phyloP scores from a whole-genome alignment of 2,113 vertebrate species.

The Prunella fulvescens region DNA sequence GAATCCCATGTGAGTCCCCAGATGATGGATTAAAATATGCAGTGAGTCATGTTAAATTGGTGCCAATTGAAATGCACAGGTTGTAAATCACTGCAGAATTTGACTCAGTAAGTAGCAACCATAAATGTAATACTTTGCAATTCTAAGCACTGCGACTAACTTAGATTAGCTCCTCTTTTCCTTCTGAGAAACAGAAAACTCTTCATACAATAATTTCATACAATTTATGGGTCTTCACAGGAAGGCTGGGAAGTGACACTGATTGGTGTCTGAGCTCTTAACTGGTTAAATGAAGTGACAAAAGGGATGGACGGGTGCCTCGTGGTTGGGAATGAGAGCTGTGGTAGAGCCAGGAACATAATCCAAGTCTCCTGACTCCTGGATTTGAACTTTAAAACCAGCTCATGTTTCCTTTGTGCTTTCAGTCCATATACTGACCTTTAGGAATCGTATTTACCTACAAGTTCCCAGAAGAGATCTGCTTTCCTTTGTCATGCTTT shows the following conservation, averaged over 20 bases:
- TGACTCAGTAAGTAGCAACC: slow-evolving; percentile 39
- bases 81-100: slow-evolving; percentile 61
- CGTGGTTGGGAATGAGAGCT: background rate
- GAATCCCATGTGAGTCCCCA: slow-evolving; percentile 23
- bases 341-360: slow-evolving; percentile 17
- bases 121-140: slow-evolving; percentile 38
- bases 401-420: slow-evolving; percentile 59
- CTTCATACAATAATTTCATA: background rate
- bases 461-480: slow-evolving; percentile 41
- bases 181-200: background rate
- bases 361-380: slow-evolving; percentile 40
- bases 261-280: background rate
- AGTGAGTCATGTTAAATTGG: slow-evolving; percentile 44
- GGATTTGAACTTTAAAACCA: slow-evolving; percentile 48
- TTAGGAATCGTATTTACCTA: slow-evolving; percentile 15
- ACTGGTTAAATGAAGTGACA: background rate
- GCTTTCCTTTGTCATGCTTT: slow-evolving; percentile 67
- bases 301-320: background rate
- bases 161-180: background rate
- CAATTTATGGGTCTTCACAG: background rate
- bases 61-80: slow-evolving; percentile 42
- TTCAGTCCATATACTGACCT: slow-evolving; percentile 34
- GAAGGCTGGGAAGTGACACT: background rate
- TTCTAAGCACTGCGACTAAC: slow-evolving; percentile 25
- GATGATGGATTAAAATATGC: slow-evolving; percentile 54